These are phyloP conservation scores for Neogobius melanostomus DNA, from an alignment of 2,113 vertebrate genomes.

Conservation along the genomic window DNA sequence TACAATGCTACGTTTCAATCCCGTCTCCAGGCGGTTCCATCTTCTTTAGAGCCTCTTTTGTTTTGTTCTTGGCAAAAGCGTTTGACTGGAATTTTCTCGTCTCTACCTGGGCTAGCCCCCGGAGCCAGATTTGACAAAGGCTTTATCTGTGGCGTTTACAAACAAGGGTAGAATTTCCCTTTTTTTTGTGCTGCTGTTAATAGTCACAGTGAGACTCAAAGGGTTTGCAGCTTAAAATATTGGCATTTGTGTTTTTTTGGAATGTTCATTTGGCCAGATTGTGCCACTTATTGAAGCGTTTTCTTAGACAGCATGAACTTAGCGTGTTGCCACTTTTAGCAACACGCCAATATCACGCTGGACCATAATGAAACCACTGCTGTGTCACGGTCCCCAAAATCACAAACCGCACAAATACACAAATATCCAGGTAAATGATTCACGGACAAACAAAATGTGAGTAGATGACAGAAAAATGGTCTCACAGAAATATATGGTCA, in stretches of 20 bases:
- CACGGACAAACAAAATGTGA: too few species aligned
- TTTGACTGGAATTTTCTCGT: slow-evolving; percentile 20
- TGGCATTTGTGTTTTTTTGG: neutral
- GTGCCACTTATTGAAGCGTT: too few species aligned
- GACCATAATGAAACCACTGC: too few species aligned
- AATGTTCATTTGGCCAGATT: slow-evolving; percentile 3
- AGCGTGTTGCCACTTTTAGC: too few species aligned
- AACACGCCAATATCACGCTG: too few species aligned
- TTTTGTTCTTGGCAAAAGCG: slow-evolving; percentile 27
- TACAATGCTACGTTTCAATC: slow-evolving; percentile 48
- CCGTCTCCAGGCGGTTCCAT: slow-evolving; percentile 26
- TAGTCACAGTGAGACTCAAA: neutral
- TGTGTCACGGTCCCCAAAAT: too few species aligned
- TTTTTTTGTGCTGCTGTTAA: neutral
- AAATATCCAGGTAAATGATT: too few species aligned
- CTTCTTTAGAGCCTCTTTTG: slow-evolving; percentile 31
- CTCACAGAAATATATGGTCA: too few species aligned
- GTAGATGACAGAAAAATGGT: too few species aligned
- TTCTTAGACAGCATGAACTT: too few species aligned
- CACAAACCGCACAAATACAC: too few species aligned
- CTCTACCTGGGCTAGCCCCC: neutral
- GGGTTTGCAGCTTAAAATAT: neutral
- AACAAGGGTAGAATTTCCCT: neutral
- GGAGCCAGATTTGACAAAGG: slow-evolving; percentile 8
- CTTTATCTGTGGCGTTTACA: neutral